Base-by-base conservation (phyloP, 2,113 vertebrate species). In the Fregetta grallaria region DNA sequence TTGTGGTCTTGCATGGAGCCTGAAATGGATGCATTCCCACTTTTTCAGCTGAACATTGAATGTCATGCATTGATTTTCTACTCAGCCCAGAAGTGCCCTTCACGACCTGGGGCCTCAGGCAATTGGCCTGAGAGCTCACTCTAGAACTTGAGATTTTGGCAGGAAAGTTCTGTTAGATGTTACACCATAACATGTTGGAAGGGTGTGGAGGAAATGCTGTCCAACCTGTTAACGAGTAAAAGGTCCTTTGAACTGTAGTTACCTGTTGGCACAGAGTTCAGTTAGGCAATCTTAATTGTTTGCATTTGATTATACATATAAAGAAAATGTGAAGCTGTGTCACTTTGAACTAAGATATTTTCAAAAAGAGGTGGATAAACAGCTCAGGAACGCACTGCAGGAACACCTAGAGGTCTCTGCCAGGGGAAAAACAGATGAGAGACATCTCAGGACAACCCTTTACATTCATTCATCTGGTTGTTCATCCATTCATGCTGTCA, bases 271-370 rank as follows among this genome's bases (percentile, higher is more conserved):
- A 94, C 85, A 91, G 71, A 91, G 67, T 72, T 93, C 67, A 75
- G 93, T 97, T 95, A 72, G 59, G 95, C 92, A 98, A 97, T 89
- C 76, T 62, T 67, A 90, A 86, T 95, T 97, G 94, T 97, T 97
- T 97, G 81, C 83, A 34, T 94, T 97, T 95, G 95, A 86, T 96
- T 97, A 95, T 75, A 91, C 59, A 19, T 79, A 96, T 84, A 93
- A 86, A 96, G 88, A 95, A 96, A 95, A 94, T 70, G 74, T 58
- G 85, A 62, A 92, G 84, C 87, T 93, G 66, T 20, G 66, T 95
- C 95, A 89, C 65, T 95, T 58, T 92, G 90, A 80, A 88, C 79
- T n/a, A 66, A 93, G 76, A 49, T 73, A 77, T 77, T 89, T 92
- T 88, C 66, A 47, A 77, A 88, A 83, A 66, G 30, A 91, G 2